Evolutionary conservation across 2,113 vertebrate species (phyloP).

Genomic region (Ochotona princeps): DNA sequence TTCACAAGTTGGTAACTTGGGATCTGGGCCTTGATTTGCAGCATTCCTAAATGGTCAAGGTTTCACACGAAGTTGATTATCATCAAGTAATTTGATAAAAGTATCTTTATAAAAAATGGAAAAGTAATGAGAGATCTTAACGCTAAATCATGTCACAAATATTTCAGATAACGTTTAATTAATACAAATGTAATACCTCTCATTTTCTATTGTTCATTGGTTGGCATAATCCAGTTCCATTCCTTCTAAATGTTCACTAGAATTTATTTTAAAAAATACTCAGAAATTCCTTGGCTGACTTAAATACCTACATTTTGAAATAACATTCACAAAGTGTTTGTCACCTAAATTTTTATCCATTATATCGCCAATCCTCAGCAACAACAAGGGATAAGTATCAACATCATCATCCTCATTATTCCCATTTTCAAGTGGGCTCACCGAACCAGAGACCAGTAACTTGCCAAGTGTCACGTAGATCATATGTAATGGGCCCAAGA

Average conservation of each 20-base stretch:
- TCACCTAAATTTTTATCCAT: neutral
- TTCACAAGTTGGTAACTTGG: constrained; percentile 80
- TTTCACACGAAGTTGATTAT: constrained; percentile 68
- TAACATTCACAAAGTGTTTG: neutral
- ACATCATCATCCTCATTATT: neutral
- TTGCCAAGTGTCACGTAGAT: neutral
- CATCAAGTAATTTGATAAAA: constrained; percentile 66
- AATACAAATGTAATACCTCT: neutral
- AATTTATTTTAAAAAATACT: constrained; percentile 41
- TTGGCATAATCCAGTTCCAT: neutral
- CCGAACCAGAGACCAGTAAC: neutral
- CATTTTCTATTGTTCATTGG: constrained; percentile 23
- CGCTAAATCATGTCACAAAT: neutral
- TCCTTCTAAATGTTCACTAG: constrained; percentile 1
- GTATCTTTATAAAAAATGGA: constrained; percentile 39
- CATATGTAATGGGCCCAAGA: neutral
- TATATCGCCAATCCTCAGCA: neutral
- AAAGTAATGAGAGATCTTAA: constrained; percentile 5
- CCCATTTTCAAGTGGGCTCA: constrained; percentile 5
- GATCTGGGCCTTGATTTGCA: constrained; percentile 76
- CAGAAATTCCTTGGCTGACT: neutral
- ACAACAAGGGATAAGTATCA: neutral
- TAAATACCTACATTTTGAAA: neutral
- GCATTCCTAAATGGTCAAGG: constrained; percentile 75
- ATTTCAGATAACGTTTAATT: neutral